Percentiles rank a stretch among this genome's conserved stretches.
Evolutionary conservation across 1,140 invertebrate genomes (phyloP).

Genomic region (Wasmannia auropunctata): DNA sequence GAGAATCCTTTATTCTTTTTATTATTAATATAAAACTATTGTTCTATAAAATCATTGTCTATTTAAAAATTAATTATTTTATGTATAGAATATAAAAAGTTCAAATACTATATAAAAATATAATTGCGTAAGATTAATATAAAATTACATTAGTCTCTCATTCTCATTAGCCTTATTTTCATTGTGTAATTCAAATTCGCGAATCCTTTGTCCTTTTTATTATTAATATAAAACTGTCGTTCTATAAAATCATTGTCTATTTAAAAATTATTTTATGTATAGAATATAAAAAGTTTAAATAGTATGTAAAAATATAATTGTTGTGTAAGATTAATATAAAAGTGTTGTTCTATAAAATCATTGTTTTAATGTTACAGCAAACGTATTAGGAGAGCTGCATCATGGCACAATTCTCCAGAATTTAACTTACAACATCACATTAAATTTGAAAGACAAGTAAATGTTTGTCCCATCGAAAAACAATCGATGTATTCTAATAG

Average conservation of each 20-base stretch:
- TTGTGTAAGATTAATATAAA: constrained; percentile 1
- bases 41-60: not conserved
- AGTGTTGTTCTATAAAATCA: not conserved
- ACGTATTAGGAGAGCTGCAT: constrained; percentile 77
- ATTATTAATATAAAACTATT: too few relatives aligned
- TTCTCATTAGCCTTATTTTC: too few relatives aligned
- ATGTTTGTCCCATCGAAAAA: constrained; percentile 50
- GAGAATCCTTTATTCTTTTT: too few relatives aligned
- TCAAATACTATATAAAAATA: constrained; percentile 5
- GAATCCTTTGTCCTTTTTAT: too few relatives aligned
- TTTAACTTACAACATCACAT: constrained; percentile 35
- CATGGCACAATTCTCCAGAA: constrained; percentile 75
- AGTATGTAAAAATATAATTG: not conserved
- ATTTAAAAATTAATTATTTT: too few relatives aligned
- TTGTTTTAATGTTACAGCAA: constrained; percentile 57
- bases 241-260: not conserved
- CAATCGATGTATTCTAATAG: constrained; percentile 13
- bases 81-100: not conserved
- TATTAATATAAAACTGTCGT: not conserved
- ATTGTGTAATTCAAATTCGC: too few relatives aligned
- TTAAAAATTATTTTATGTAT: too few relatives aligned
- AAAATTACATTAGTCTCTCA: too few relatives aligned
- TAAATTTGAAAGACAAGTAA: constrained; percentile 44
- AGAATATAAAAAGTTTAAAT: not conserved
- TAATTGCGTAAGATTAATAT: not conserved